Evolutionary conservation across 2,888 invertebrate genomes (phyloP), one percentile per base, ranked within the genome.

Genomic region (Amblyjoppa proteus): DNA sequence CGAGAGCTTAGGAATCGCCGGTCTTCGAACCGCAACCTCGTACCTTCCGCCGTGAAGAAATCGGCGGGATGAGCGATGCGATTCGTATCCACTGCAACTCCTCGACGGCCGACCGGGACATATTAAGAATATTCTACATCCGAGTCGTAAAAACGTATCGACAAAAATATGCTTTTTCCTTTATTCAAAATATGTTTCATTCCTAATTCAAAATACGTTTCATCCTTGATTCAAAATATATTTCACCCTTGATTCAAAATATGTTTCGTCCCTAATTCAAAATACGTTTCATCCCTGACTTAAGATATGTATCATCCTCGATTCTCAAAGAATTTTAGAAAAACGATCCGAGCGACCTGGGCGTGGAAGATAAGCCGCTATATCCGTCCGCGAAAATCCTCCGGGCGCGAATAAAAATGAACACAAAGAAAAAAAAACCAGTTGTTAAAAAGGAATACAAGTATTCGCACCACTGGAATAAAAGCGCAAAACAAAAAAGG

Each of bases 51-150:
- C 66, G 41, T 20, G 38, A 79, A 76, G 76, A 80, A 82, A 76
- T 53, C 41, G 51, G 58, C 34, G 28, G 78, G 61, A 78, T 78
- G 84, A 85, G 70, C 79, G 78, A 83, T 83, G 74, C 70, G 69
- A 41, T 45, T 34, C 56, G 51, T 41, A 68, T 83, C 83, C 74
- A 49, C 61, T 68, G 45, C 51, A 53, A 20, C 51, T 34, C 58
- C 9, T 75, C 69, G 74, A 3, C 13, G 16, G 9, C 25, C 16
- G 53, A 25, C 25, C 28, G 2, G 20, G 38, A 83, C 69, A 75
- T 70, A 83, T 83, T 69, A 69, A 61, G 20, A 61, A 34, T 68
- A 51, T 69, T 77, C 66, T n/a, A 70, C 70, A 38, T 77, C 58
- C 41, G 28, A 82, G 28, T 5, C 34, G 34, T 16, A 20, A 28